These are phyloP conservation scores for Rhincodon typus DNA, from an alignment of 2,797 vertebrate genomes.

Conservation along the genomic window DNA sequence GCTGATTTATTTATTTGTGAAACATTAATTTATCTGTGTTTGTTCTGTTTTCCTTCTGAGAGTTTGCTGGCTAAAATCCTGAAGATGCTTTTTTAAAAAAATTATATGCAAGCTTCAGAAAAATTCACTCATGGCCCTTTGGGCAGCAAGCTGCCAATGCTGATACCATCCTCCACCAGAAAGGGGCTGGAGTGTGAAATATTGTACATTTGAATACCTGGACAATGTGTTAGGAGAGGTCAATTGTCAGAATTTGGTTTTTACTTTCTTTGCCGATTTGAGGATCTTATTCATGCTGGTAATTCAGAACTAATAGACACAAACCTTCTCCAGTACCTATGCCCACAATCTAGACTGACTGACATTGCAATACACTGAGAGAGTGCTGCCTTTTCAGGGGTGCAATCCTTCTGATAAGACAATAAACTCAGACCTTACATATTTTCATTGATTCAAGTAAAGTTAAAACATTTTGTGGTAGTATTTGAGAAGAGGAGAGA, in stretches of 20 bases:
- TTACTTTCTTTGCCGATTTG: neutral
- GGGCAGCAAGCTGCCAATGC: neutral
- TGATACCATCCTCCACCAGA: neutral
- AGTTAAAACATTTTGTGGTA: neutral
- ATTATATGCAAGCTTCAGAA: neutral
- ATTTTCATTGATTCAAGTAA: neutral
- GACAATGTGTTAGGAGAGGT: neutral
- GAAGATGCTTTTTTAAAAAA: neutral
- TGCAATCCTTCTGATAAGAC: neutral
- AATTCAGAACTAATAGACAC: neutral
- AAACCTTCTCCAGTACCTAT: neutral
- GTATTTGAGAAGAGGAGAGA: neutral
- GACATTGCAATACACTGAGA: neutral
- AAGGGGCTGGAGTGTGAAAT: neutral
- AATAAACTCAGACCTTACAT: neutral
- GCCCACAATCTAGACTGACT: neutral
- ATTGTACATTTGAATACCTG: neutral
- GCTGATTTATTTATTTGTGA: neutral
- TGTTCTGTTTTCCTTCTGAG: slow-evolving; percentile 3
- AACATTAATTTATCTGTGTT: neutral
- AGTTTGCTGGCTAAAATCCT: neutral
- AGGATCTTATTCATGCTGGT: neutral
- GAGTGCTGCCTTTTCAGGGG: neutral
- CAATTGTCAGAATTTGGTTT: neutral
- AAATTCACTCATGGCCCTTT: neutral